Evolutionary conservation across 2,797 vertebrate genomes (phyloP).

Genomic region (Anniella stebbinsi): DNA sequence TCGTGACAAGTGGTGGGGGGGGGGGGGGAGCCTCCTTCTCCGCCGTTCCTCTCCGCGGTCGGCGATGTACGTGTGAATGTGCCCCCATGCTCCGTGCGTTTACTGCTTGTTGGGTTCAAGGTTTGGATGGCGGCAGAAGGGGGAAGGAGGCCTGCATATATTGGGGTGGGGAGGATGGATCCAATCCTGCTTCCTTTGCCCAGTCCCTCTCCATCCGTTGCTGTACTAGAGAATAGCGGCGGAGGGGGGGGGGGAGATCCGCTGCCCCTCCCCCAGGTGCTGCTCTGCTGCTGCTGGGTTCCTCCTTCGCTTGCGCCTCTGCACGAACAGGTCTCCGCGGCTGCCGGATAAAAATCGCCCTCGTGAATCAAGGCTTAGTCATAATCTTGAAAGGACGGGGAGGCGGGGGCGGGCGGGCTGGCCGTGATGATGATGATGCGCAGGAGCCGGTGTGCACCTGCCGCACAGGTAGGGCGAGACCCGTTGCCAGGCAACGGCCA

Average conservation of each 20-base stretch:
- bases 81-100: too few relatives aligned
- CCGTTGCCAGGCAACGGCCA: conserved; percentile 85
- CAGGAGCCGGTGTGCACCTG: conserved; percentile 74
- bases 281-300: neutral
- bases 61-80: too few relatives aligned
- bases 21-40: too few relatives aligned
- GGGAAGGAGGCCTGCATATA: too few relatives aligned
- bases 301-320: neutral
- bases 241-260: too few relatives aligned
- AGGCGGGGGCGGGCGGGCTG: conserved; percentile 50
- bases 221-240: too few relatives aligned
- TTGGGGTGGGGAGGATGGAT: too few relatives aligned
- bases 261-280: neutral
- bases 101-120: too few relatives aligned
- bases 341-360: conserved; percentile 55
- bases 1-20: too few relatives aligned
- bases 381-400: conserved; percentile 60
- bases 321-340: neutral
- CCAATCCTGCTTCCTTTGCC: too few relatives aligned
- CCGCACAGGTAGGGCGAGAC: conserved; percentile 92
- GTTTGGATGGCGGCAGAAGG: too few relatives aligned
- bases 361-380: conserved; percentile 70
- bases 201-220: neutral
- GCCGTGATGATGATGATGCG: neutral
- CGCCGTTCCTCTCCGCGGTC: too few relatives aligned